Evolutionary conservation across 2,888 invertebrate genomes (phyloP), one percentile per base, ranked within the genome.

Genomic region (Eupithecia vulgata): DNA sequence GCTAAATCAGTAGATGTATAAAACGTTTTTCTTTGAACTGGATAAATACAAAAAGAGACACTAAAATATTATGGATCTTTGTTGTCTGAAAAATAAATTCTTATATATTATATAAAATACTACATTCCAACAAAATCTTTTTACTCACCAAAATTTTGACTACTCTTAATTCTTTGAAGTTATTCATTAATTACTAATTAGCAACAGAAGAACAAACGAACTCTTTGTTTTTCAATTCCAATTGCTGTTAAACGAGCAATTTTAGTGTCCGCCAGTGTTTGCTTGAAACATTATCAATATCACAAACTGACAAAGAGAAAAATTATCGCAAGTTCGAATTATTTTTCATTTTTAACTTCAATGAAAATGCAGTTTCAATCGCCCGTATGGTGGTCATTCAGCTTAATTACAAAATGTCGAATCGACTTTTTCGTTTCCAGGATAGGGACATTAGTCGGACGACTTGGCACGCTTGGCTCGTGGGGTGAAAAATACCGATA

Each of bases 401-500:
- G 72, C 61, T 75, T 75, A 70, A 75, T 72, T 75, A 70, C 69
- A 70, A 57, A 25, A 40, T 65, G 62, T 68, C 62, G 52, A 68
- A 52, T 65, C 25, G 69, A 70, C 40, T 71, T 74, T 74, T 74
- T 71, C 67, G 69, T 70, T 82, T 74, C 76, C 81, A 82, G 84
- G 85, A 87, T 87, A 84, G 73, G 82, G 76, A 70, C 78, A 72
- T 81, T 80, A 81, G 83, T 79, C 81, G 80, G 77, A 71, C 81
- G 83, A 85, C 78, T 86, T 86, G 85, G 83, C 85, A 82, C 85
- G 85, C 85, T 81, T 80, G 81, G 67, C 73, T 64, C 52, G 73
- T 71, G 76, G 79, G 77, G 78, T 75, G 85, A 84, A 85, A 86
- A 88, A 86, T 85, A 78, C 81, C 84, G 84, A 86, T 87, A 87